Base-by-base conservation (phyloP, 2,888 invertebrate genomes). In the Stegophylla sp. region DNA sequence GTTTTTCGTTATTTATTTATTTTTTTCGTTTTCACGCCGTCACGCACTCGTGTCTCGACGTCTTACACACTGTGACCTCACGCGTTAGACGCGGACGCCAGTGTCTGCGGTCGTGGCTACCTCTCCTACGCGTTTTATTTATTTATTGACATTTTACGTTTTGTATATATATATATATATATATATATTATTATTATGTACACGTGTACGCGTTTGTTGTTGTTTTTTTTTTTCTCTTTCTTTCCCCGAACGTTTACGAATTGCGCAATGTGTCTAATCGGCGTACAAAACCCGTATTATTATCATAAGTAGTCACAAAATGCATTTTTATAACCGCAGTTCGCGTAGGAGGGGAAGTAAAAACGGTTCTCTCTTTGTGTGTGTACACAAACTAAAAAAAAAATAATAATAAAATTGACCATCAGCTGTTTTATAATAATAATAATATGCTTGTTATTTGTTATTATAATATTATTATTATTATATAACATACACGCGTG, bases 241-340 rank as follows among this genome's bases (percentile, higher is more conserved):
- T 34, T 61, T 43, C 2, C 28, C 28, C 48, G 43, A 61, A 63
- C 64, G 53, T 75, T 64, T 26, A 48, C 3, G n/a, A 48, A 26
- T 64, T 64, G 34, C 75, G 75, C n/a, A 75, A 64, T 53, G 64
- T 64, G 53, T 75, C 75, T 41, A 75, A 75, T 75, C 75, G 64
- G 17, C 51, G 17, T 64, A 4, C n/a, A 15, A 45, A 48, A n/a
- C n/a, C n/a, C n/a, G n/a, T n/a, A n/a, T n/a, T n/a, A n/a, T n/a
- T 34, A 34, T 7, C 34, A n/a, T 34, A 34, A 34, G 7, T 28
- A n/a, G 73, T n/a, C 43, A n/a, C 23, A 51, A 71, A 43, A 53
- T n/a, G n/a, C 34, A 34, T 5, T 10, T 10, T 45, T 26, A 34
- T 13, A 17, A 53, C 34, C 26, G 13, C 2, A 28, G 20, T 51